Percentiles rank a stretch among this genome's conserved stretches.
These are phyloP conservation scores for Boloria selene DNA, from an alignment of 2,888 invertebrate species.

Conservation along the genomic window DNA sequence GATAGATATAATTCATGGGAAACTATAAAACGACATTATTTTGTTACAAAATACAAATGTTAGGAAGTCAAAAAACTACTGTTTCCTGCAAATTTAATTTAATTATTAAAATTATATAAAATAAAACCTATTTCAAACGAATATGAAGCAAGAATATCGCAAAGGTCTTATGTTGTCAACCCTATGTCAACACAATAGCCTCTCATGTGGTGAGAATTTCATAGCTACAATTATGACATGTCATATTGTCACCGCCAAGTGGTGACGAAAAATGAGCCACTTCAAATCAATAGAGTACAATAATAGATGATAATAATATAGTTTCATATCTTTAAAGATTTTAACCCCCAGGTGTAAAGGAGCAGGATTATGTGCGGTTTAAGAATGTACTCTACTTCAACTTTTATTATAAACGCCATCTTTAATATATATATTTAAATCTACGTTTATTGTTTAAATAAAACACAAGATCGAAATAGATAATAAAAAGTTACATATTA, in stretches of 20 bases:
- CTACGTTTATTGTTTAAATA: no score
- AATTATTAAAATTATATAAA: no score
- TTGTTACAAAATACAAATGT: neutral
- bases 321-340: slow-evolving; percentile 52
- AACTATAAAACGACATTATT: slow-evolving; percentile 9
- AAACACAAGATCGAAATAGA: no score
- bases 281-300: slow-evolving; percentile 52
- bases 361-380: no score
- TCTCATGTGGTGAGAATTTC: slow-evolving; percentile 33
- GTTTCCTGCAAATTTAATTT: no score
- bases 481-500: no score
- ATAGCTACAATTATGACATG: slow-evolving; percentile 63
- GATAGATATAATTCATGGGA: slow-evolving; percentile 40
- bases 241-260: slow-evolving; percentile 64
- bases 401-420: no score
- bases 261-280: slow-evolving; percentile 57
- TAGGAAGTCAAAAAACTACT: no score
- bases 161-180: neutral
- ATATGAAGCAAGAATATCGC: neutral
- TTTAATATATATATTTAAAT: no score
- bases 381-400: no score
- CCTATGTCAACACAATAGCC: slow-evolving; percentile 21
- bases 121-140: neutral
- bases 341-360: no score
- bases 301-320: slow-evolving; percentile 52